Base-by-base conservation (phyloP, 2,113 vertebrate species). In the Beaufortia kweichowensis region DNA sequence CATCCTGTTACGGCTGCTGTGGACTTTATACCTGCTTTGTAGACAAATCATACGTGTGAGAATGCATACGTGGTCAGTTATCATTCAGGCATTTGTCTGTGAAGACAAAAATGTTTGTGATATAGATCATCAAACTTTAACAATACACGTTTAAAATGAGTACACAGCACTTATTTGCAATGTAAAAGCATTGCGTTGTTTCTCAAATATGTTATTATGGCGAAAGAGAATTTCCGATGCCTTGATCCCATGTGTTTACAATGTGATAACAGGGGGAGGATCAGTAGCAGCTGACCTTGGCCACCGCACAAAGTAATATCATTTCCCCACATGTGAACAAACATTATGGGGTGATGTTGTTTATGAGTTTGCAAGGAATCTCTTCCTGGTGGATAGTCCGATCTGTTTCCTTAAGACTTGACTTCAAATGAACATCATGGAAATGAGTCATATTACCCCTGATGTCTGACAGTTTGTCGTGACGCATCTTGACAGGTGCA, bases 311-410 rank as follows among this genome's bases (percentile, higher is more conserved):
- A 79, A 82, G 85, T 87, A 82, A 84, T 85, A 87, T 88, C 63
- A 86, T 83, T 91, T 92, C 89, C 88, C 84, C 33, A 71, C 82
- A 82, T 73, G 35, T 84, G 86, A 80, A 85, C 82, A 85, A 83
- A 82, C 85, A 86, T 80, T 74, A 86, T 86, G 75, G 82, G 66
- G 82, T 83, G 84, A 87, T 90, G 91, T 90, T 89, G 88, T 91
- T 89, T 86, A 88, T 89, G 89, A 88, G 88, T 77, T 83, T 84
- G 83, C 75, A 86, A 92, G 89, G 91, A 90, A 92, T 92, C 89
- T 85, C 85, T 92, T 92, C 91, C 91, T 92, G 91, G 81, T 89
- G 84, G 85, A 89, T 85, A 83, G 80, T 87, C 77, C 23, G 76
- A 67, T 81, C 85, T 28, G 72, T 85, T 91, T 91, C 92, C 91